A percentile compares a stretch with the other conserved stretches of the same genome.
These are phyloP conservation scores for Camelus bactrianus DNA, from an alignment of 2,113 vertebrate species.

Conservation along the genomic window DNA sequence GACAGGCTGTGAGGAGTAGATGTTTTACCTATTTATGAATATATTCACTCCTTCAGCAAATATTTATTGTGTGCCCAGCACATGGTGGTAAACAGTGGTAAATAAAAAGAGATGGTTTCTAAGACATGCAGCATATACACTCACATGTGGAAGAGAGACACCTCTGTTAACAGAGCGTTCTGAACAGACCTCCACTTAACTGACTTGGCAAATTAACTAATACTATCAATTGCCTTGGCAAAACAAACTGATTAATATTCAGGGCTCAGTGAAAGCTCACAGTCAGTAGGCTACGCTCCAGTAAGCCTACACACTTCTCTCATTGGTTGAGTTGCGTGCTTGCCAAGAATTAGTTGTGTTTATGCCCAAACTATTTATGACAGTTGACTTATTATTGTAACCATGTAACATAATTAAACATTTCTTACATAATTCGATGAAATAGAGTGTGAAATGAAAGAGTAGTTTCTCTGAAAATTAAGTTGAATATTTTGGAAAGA, in stretches of 20 bases:
- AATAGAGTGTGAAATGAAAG: constrained; percentile 22
- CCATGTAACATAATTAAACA: constrained; percentile 66
- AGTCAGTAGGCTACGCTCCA: constrained; percentile 45
- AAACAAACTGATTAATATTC: constrained; percentile 59
- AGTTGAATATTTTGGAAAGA: constrained; percentile 46
- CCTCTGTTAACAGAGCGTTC: not conserved
- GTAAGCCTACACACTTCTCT: constrained; percentile 51
- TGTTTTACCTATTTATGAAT: constrained; percentile 19
- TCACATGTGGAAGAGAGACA: not conserved
- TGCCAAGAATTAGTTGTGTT: constrained; percentile 75
- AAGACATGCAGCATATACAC: not conserved
- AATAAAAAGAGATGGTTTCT: not conserved
- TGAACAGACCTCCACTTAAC: constrained; percentile 5
- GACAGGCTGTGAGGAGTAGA: not conserved
- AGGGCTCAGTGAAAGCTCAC: constrained; percentile 19
- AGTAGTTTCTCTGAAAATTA: constrained; percentile 38
- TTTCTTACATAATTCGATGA: constrained; percentile 39
- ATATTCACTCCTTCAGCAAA: not conserved
- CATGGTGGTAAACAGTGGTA: not conserved
- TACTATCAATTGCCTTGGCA: constrained; percentile 30
- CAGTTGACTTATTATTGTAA: constrained; percentile 68
- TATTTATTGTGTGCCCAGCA: not conserved
- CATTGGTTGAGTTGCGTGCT: not conserved
- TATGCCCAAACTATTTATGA: constrained; percentile 67
- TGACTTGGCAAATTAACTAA: constrained; percentile 52